Conservation (phyloP, 2,797 vertebrate genomes). For the Moxostoma hubbsi region DNA sequence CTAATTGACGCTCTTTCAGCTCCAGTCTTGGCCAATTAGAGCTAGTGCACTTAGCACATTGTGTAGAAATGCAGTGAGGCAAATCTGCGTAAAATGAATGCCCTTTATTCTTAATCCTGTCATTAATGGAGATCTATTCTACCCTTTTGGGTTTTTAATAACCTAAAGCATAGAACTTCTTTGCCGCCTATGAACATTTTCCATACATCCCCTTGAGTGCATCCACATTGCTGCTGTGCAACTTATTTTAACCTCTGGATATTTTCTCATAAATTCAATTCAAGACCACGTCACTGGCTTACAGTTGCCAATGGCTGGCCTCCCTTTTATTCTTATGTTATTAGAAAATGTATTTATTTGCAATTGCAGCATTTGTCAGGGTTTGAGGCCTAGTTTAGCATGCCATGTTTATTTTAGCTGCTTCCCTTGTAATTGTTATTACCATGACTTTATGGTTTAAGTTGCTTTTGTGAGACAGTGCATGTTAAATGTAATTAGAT, state of each 20-base stretch:
- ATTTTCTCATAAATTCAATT: slow-evolving; percentile 31
- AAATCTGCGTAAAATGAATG: slow-evolving; percentile 45
- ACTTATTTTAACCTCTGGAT: slow-evolving; percentile 28
- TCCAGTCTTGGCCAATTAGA: slow-evolving; percentile 51
- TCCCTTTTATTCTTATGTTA: slow-evolving; percentile 1
- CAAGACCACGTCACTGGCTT: slow-evolving; percentile 5
- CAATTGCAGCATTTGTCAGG: slow-evolving; percentile 4
- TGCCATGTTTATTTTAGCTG: background rate
- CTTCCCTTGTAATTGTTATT: no score
- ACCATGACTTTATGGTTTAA: background rate
- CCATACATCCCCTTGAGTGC: slow-evolving; percentile 3
- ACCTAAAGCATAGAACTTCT: slow-evolving; percentile 27
- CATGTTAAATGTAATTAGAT: background rate
- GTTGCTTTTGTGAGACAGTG: background rate
- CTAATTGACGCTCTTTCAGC: slow-evolving; percentile 45
- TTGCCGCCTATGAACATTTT: background rate
- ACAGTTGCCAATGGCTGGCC: slow-evolving; percentile 21
- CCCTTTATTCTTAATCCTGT: slow-evolving; percentile 55
- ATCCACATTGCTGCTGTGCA: slow-evolving; percentile 8
- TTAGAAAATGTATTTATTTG: background rate
- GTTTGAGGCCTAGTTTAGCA: slow-evolving; percentile 7
- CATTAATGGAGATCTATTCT: slow-evolving; percentile 52
- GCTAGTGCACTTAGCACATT: slow-evolving; percentile 17
- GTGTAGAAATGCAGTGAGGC: slow-evolving; percentile 38
- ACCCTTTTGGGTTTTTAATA: slow-evolving; percentile 35